Evolutionary conservation across 2,888 invertebrate genomes (phyloP).

Genomic region (Sinentomon sp.): DNA sequence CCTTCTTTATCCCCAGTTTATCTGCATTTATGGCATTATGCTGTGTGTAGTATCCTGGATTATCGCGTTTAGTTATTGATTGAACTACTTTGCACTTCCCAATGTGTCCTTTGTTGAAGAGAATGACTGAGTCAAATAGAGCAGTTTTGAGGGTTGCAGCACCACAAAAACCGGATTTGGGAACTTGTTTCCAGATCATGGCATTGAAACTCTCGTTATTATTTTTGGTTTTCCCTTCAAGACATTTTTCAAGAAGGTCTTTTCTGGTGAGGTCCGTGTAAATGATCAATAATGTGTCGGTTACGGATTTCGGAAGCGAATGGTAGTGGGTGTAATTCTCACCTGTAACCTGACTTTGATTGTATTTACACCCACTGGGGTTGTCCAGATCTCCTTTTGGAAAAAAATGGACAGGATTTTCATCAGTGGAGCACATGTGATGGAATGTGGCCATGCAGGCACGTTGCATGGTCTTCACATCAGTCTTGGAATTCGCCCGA

Average conservation of each 20-base stretch:
- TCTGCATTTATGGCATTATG: too few relatives aligned
- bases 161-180: not conserved
- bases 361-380: not conserved
- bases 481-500: not conserved
- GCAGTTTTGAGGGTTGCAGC: not conserved
- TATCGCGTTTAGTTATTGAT: too few relatives aligned
- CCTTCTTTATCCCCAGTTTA: too few relatives aligned
- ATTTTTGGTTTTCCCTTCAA: not conserved
- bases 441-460: not conserved
- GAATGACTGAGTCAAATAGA: too few relatives aligned
- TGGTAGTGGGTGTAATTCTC: not conserved
- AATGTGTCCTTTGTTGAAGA: too few relatives aligned
- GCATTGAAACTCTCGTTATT: constrained; percentile 1
- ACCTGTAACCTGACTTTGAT: too few relatives aligned
- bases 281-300: not conserved
- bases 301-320: not conserved
- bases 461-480: not conserved
- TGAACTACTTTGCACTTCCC: too few relatives aligned
- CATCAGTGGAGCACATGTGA: not conserved
- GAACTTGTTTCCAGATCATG: not conserved
- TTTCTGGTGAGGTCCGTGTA: not conserved
- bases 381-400: not conserved
- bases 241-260: not conserved
- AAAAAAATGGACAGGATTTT: not conserved
- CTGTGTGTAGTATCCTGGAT: too few relatives aligned